phyloP scores from a whole-genome alignment of 2,113 vertebrate species.

The Istiophorus platypterus region DNA sequence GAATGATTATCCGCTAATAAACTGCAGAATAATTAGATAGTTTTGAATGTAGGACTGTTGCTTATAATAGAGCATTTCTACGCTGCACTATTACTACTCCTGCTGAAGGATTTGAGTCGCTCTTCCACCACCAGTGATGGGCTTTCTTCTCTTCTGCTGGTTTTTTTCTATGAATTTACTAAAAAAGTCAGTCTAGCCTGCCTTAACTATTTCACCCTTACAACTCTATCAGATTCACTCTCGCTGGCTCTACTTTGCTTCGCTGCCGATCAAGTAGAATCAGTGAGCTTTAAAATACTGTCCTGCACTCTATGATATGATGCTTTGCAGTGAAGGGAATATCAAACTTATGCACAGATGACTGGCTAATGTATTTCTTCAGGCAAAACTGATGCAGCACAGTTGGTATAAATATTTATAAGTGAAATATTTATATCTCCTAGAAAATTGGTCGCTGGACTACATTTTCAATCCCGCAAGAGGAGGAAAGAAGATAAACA shows the following conservation, averaged over 20 bases:
- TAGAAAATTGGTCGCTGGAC: conserved; percentile 56
- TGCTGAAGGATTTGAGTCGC: too few species aligned
- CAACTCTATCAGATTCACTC: background rate
- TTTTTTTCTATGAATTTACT: conserved; percentile 15
- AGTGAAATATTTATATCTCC: conserved; percentile 71
- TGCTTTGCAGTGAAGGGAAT: conserved; percentile 28
- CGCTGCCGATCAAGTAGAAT: conserved; percentile 30
- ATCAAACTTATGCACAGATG: conserved; percentile 59
- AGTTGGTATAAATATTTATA: conserved; percentile 72
- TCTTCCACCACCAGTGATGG: too few species aligned
- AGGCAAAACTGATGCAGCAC: conserved; percentile 60
- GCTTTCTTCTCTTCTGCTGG: background rate
- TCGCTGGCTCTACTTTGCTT: conserved; percentile 4
- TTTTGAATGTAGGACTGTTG: background rate
- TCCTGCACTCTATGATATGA: conserved; percentile 26
- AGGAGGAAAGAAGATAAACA: conserved; percentile 29
- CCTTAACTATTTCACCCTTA: conserved; percentile 19
- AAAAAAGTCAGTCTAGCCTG: background rate
- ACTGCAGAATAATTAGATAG: background rate
- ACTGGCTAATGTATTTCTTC: conserved; percentile 70
- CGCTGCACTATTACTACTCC: background rate
- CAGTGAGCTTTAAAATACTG: conserved; percentile 10
- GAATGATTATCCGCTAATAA: too few species aligned
- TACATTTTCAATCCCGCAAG: conserved; percentile 46
- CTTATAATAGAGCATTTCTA: background rate